Conservation (phyloP, 1,140 invertebrate species). For the Rhopalosiphum padi region DNA sequence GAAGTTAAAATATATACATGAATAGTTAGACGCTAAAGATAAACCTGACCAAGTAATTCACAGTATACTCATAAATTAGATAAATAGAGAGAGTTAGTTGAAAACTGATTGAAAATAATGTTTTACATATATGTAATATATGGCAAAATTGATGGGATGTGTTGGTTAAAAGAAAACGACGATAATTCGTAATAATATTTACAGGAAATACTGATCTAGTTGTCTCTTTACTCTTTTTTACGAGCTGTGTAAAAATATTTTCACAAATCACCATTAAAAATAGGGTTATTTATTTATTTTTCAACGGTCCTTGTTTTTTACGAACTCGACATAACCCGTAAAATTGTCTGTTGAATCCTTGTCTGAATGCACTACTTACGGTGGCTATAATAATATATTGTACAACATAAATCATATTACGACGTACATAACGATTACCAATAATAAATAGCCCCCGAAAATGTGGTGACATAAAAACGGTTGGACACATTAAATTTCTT, state of each 20-base stretch:
- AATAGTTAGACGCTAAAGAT: neutral
- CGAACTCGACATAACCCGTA: neutral
- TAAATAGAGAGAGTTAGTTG: neutral
- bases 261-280: neutral
- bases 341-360: neutral
- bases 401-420: slow-evolving; percentile 3
- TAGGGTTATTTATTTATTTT: neutral
- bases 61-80: neutral
- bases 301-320: neutral
- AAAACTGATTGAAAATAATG: neutral
- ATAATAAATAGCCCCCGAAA: neutral
- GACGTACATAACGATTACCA: neutral
- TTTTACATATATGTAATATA: neutral
- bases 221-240: neutral
- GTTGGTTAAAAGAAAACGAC: neutral
- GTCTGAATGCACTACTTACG: neutral
- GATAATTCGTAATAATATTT: neutral
- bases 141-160: neutral
- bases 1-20: neutral
- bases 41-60: neutral
- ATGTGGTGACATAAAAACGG: slow-evolving; percentile 2
- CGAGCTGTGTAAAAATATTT: neutral
- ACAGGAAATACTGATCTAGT: neutral
- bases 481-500: neutral
- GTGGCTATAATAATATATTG: neutral